These are phyloP conservation scores for Cyphomyrmex costatus DNA, from an alignment of 1,140 invertebrate genomes.

Conservation along the genomic window DNA sequence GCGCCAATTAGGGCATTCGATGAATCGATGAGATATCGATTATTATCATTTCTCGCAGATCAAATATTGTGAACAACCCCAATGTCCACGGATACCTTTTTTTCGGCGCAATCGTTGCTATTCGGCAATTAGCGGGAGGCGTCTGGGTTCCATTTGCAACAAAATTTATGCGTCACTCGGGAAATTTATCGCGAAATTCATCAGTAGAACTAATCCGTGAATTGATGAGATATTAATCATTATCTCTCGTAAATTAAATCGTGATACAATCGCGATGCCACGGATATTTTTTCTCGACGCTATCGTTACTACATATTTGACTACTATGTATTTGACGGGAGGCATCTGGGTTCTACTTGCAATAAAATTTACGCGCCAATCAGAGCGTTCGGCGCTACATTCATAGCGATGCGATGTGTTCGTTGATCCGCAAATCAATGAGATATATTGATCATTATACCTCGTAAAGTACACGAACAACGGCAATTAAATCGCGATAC, in stretches of 20 bases:
- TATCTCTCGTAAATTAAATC: no score
- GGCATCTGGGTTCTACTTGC: neutral
- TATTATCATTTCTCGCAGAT: neutral
- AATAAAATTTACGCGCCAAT: no score
- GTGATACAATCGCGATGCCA: no score
- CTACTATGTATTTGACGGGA: no score
- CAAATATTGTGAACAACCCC: no score
- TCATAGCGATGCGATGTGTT: no score
- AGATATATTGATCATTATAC: neutral
- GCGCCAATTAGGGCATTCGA: no score
- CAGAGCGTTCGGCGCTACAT: neutral
- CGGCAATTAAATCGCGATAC: no score
- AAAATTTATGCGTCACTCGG: neutral
- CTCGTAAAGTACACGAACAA: no score
- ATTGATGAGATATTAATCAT: neutral
- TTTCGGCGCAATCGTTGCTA: no score
- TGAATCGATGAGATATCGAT: neutral
- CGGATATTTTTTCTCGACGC: neutral
- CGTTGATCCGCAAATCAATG: neutral
- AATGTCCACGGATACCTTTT: neutral
- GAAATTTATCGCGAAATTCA: neutral
- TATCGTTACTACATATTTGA: no score
- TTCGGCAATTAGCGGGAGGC: no score
- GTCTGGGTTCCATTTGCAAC: neutral
- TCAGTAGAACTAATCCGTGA: neutral